Conservation (phyloP, 1,140 invertebrate genomes). For the Campoletis sonorensis region DNA sequence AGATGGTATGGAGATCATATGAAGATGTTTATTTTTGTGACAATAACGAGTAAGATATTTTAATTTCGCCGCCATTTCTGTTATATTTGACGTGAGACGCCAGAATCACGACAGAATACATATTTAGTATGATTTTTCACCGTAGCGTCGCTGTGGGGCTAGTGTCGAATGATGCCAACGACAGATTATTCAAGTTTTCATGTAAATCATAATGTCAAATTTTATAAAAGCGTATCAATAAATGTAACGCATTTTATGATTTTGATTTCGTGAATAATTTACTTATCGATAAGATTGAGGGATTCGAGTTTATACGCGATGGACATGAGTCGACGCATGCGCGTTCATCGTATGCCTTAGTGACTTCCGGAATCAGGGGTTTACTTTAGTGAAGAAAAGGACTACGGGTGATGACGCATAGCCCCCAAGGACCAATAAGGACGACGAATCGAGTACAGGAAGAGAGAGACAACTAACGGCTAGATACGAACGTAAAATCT, state of each 20-base stretch:
- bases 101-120: no score
- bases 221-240: not conserved
- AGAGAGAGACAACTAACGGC: conserved; percentile 11
- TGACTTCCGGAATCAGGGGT: conserved; percentile 55
- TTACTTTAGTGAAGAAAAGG: conserved; percentile 55
- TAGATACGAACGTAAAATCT: conserved; percentile 13
- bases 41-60: no score
- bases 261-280: not conserved
- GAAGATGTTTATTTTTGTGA: no score
- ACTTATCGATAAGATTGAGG: no score
- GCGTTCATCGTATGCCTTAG: not conserved
- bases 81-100: no score
- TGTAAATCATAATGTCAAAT: not conserved
- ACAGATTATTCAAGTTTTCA: not conserved
- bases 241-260: not conserved
- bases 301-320: no score
- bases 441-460: not conserved
- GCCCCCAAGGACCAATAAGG: conserved; percentile 9
- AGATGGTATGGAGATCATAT: no score
- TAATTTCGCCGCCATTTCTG: no score
- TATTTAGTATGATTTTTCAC: conserved; percentile 2
- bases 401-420: conserved; percentile 51
- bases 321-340: conserved; percentile 33
- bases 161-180: not conserved
- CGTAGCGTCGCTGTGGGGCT: not conserved